Conservation (phyloP, 2,113 vertebrate genomes). For the Amphiprion ocellaris region DNA sequence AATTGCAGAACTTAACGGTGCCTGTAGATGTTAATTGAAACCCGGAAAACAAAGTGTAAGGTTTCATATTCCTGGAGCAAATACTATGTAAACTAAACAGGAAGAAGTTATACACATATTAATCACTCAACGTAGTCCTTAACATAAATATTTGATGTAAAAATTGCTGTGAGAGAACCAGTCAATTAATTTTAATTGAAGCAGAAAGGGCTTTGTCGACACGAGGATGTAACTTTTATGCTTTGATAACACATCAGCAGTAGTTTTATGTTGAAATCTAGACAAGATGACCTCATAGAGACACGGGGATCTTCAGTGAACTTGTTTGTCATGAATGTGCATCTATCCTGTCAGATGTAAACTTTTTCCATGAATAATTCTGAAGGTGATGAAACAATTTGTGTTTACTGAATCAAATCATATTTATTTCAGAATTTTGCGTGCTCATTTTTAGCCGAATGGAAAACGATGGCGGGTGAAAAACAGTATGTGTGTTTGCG, state of each 20-base stretch:
- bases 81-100: slow-evolving; percentile 39
- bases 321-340: background rate
- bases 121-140: background rate
- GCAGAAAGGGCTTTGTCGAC: background rate
- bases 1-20: slow-evolving; percentile 62
- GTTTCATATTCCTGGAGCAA: slow-evolving; percentile 60
- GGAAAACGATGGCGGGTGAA: background rate
- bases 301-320: background rate
- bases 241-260: slow-evolving; percentile 8
- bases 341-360: background rate
- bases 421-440: background rate
- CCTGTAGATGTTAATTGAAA: slow-evolving; percentile 67
- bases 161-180: background rate
- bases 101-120: slow-evolving; percentile 8
- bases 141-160: slow-evolving; percentile 26
- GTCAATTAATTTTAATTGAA: background rate
- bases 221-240: background rate
- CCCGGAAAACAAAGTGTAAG: slow-evolving; percentile 59
- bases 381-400: background rate
- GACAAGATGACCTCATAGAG: slow-evolving; percentile 17
- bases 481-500: slow-evolving; percentile 5
- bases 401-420: background rate
- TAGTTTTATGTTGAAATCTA: slow-evolving; percentile 15
- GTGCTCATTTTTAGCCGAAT: slow-evolving; percentile 9
- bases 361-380: background rate